These are phyloP conservation scores for Ceramica pisi DNA, from an alignment of 2,888 invertebrate genomes.

Conservation along the genomic window DNA sequence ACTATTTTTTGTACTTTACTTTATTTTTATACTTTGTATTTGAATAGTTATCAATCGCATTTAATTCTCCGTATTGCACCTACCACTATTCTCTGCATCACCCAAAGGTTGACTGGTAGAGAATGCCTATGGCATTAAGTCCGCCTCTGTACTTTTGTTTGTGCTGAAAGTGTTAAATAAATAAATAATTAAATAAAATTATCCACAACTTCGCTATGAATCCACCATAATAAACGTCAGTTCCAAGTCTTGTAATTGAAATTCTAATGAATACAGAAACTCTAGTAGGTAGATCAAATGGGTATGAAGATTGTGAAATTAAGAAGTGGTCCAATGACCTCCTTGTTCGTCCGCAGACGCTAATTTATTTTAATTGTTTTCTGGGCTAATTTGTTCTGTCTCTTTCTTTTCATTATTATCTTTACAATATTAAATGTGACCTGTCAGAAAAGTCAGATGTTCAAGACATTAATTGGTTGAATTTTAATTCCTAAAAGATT, in stretches of 20 bases:
- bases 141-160: no score
- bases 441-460: neutral
- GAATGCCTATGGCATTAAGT: no score
- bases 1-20: no score
- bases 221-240: constrained; percentile 17
- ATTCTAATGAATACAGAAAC: constrained; percentile 30
- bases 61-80: no score
- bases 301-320: constrained; percentile 13
- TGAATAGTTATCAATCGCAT: no score
- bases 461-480: neutral
- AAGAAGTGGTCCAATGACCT: neutral
- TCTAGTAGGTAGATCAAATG: constrained; percentile 14
- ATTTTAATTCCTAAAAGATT: neutral
- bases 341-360: constrained; percentile 19
- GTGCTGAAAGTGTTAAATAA: no score
- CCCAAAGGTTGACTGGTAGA: no score
- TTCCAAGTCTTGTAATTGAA: constrained; percentile 29
- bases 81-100: no score
- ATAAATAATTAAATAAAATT: no score
- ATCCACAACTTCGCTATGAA: constrained; percentile 3
- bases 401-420: constrained; percentile 25
- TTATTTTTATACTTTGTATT: no score
- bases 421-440: constrained; percentile 24
- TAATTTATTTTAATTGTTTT: constrained; percentile 57
- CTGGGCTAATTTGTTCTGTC: constrained; percentile 24